Percentiles rank a stretch among this genome's conserved stretches.
These are phyloP conservation scores for Chaitophorus viminalis DNA, from an alignment of 2,888 invertebrate species.

Conservation along the genomic window DNA sequence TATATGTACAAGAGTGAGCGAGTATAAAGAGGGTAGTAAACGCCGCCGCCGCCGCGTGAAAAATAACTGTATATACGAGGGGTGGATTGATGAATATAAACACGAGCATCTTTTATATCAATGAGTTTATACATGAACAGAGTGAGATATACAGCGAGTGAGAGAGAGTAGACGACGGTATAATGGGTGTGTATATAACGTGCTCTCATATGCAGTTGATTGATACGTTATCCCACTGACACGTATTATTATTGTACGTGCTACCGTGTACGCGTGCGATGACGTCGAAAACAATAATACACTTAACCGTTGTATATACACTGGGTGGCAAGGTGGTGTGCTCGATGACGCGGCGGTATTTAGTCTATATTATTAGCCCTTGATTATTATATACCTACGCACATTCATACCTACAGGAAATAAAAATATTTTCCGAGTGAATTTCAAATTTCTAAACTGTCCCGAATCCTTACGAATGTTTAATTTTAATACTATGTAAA, in stretches of 20 bases:
- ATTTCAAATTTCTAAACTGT: background rate
- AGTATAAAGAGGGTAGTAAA: constrained; percentile 58
- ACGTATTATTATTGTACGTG: constrained; percentile 39
- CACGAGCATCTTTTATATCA: constrained; percentile 61
- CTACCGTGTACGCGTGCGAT: constrained; percentile 23
- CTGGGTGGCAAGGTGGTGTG: background rate
- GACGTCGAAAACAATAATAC: constrained; percentile 44
- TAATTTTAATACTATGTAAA: background rate
- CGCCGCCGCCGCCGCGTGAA: constrained; percentile 46
- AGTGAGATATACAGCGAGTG: background rate
- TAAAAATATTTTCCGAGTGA: background rate
- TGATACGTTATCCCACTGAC: constrained; percentile 51
- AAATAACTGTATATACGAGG: constrained; percentile 50
- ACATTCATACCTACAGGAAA: background rate
- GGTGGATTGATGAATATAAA: constrained; percentile 60
- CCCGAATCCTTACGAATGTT: background rate
- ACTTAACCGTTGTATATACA: background rate
- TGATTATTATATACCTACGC: background rate
- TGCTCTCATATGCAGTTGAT: constrained; percentile 44
- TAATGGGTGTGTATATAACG: constrained; percentile 42
- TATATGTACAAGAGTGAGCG: background rate
- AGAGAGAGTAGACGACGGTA: background rate
- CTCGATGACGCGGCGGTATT: constrained; percentile 17
- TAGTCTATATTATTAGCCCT: background rate
- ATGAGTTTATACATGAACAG: constrained; percentile 31